phyloP scores from a whole-genome alignment of 2,113 vertebrate species.

The Lutjanus erythropterus region DNA sequence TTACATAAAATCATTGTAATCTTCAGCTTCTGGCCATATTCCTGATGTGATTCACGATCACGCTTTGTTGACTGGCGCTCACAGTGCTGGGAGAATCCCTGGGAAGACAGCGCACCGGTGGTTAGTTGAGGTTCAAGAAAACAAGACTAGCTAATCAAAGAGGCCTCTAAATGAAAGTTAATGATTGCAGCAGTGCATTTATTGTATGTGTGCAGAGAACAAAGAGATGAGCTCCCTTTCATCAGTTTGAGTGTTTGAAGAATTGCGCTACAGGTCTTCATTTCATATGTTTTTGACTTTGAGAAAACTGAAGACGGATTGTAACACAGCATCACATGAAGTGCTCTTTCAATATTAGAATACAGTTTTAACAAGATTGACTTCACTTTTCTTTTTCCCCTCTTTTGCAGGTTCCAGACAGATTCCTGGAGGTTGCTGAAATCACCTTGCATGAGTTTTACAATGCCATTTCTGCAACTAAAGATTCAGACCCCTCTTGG shows the following conservation, averaged over 20 bases:
- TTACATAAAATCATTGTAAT: not conserved
- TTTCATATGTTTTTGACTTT: conserved; percentile 49
- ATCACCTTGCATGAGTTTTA: conserved; percentile 95
- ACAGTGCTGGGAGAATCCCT: conserved; percentile 15
- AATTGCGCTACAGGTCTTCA: conserved; percentile 46
- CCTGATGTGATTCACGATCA: conserved; percentile 2
- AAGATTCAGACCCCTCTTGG: conserved; percentile 95
- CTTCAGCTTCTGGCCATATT: not conserved
- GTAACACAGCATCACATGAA: not conserved
- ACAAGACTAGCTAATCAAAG: conserved; percentile 74
- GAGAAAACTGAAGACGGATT: conserved; percentile 32
- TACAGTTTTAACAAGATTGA: conserved; percentile 23
- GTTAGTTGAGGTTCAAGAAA: conserved; percentile 53
- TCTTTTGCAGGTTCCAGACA: conserved; percentile 89
- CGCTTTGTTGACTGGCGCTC: conserved; percentile 10
- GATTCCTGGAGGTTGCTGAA: conserved; percentile 94
- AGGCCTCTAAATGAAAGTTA: conserved; percentile 60
- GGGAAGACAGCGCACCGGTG: conserved; percentile 22
- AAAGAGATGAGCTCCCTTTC: conserved; percentile 75
- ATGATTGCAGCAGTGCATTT: conserved; percentile 72
- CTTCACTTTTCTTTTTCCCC: not conserved
- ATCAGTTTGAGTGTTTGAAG: conserved; percentile 75
- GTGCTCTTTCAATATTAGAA: not conserved
- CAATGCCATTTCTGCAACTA: conserved; percentile 89
- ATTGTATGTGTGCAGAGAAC: conserved; percentile 71